Base-by-base conservation (phyloP, 2,888 invertebrate genomes). In the Eueremaeus valkanovi region DNA sequence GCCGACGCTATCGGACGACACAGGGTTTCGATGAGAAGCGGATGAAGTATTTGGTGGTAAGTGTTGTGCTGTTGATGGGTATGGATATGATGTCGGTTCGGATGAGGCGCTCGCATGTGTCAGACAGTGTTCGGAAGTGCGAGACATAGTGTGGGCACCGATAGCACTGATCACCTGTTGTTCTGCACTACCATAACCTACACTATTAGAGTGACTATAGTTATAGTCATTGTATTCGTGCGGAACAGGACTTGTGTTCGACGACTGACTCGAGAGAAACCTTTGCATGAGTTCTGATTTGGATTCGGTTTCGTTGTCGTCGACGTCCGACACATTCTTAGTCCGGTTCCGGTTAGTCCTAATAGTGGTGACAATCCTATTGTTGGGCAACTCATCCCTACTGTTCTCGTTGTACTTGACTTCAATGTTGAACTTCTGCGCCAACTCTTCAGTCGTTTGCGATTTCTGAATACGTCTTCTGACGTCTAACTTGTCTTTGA, bases 361-460 rank as follows among this genome's bases (percentile, higher is more conserved):
- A 36, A 63, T n/a, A n/a, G 63, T 36, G 63, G 33, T 63, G 9
- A 36, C 29, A 21, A 63, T 63, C 36, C 33, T 16, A 36, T 33
- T 42, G 24, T 58, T 58, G 3, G n/a, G 9, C 5, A n/a, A 8
- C 24, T 29, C 13, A 68, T 42, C 33, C 9, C 21, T 27, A 8
- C 8, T 3, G 24, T 29, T 27, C 70, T 42, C 24, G 18, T 49
- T 49, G 18, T 27, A 70, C 18, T 31, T 42, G 18, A 70, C 70
- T 29, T 75, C 51, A 61, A 74, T 61, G 24, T 79, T 87, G 49
- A 92, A 86, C 83, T 91, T 90, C 74, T 90, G 91, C 77, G 93
- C 85, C 75, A 93, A 84, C 83, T 93, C 92, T 82, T 91, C 89
- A 0, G 93, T 93, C 33, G 90, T 90, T 84, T 90, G 90, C 68